Percentiles rank a stretch among this genome's conserved stretches.
Evolutionary conservation across 2,888 invertebrate species (phyloP).

Genomic region (Diplolepis rosae): DNA sequence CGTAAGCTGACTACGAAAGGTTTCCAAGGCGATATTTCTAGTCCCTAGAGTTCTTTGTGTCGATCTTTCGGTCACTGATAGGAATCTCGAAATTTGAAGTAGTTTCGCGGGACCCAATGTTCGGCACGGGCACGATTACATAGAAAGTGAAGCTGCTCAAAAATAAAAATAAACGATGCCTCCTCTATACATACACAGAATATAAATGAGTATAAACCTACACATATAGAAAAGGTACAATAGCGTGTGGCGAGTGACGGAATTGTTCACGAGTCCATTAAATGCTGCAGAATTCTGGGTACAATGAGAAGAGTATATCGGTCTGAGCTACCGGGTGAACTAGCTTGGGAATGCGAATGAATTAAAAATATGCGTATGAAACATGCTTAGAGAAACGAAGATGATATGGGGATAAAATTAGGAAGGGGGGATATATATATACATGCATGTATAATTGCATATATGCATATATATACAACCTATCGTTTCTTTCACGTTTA

Average conservation of each 20-base stretch:
- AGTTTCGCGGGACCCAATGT: constrained; percentile 32
- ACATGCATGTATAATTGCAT: not conserved
- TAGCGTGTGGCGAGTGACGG: constrained; percentile 52
- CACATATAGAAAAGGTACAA: constrained; percentile 37
- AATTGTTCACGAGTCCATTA: constrained; percentile 59
- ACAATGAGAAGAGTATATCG: constrained; percentile 49
- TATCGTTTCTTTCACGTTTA: not conserved
- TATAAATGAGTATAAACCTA: constrained; percentile 11
- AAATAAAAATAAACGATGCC: constrained; percentile 34
- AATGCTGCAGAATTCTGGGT: constrained; percentile 48
- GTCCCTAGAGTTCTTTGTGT: constrained; percentile 21
- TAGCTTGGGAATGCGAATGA: constrained; percentile 57
- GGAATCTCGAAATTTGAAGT: constrained; percentile 37
- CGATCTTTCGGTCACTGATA: constrained; percentile 33
- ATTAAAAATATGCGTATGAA: constrained; percentile 50
- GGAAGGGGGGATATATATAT: constrained; percentile 22
- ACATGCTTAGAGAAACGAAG: constrained; percentile 36
- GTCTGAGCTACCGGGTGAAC: constrained; percentile 43
- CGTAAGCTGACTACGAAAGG: not conserved
- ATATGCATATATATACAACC: not conserved
- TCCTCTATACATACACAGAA: not conserved
- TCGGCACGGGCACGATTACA: constrained; percentile 28
- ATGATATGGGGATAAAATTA: constrained; percentile 33
- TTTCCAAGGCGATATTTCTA: constrained; percentile 7
- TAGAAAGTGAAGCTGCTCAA: not conserved